Percentiles rank a stretch among this genome's conserved stretches.
Evolutionary conservation across 2,888 invertebrate species (phyloP).

Genomic region (Pecten maximus): DNA sequence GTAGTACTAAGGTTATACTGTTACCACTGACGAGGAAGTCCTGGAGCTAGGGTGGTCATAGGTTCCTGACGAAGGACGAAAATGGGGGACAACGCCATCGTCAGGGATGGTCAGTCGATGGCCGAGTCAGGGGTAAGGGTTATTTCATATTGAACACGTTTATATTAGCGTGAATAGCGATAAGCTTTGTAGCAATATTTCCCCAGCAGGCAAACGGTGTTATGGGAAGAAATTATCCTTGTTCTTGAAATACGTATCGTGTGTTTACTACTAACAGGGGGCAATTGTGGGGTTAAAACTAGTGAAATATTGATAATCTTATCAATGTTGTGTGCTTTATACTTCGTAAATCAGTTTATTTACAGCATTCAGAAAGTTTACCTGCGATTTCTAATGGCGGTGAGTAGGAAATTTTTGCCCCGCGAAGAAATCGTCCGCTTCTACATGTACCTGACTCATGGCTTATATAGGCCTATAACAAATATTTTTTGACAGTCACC

Average conservation of each 20-base stretch:
- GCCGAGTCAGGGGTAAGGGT: background rate
- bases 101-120: background rate
- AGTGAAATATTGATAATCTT: background rate
- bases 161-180: background rate
- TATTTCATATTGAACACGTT: background rate
- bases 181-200: background rate
- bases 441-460: background rate
- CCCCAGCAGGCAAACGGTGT: background rate
- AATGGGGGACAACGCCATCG: background rate
- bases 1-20: background rate
- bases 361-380: background rate
- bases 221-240: background rate
- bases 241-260: background rate
- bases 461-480: background rate
- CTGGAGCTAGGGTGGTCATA: background rate
- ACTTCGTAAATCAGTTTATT: background rate
- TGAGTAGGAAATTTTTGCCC: background rate
- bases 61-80: background rate
- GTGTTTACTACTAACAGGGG: background rate
- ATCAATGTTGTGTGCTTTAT: background rate
- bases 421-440: background rate
- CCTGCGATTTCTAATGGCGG: background rate
- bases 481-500: background rate
- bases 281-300: background rate
- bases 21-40: slow-evolving; percentile 22